Base-by-base conservation (phyloP, 2,888 invertebrate genomes). In the Liopterus haemorrhoidalis region DNA sequence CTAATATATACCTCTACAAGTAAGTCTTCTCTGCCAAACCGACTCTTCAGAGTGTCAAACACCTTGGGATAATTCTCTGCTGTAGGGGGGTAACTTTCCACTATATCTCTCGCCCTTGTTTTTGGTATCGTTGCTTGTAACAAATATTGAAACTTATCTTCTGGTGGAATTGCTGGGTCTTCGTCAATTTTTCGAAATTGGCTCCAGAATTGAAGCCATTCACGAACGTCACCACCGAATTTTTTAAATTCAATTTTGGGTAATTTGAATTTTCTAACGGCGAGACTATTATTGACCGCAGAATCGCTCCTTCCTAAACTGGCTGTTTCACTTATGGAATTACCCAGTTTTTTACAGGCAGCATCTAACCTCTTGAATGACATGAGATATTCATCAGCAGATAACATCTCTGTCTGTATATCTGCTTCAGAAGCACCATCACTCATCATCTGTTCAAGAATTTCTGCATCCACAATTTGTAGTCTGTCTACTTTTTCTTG, bases 1-100 rank as follows among this genome's bases (percentile, higher is more conserved):
- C 59, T 35, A 1, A 59, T 54, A 42, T 60, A 58, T n/a, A 58
- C 55, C 37, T 61, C 61, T 11, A 60, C 51, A 16, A 57, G 50
- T 9, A 61, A 31, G 20, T 59, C 58, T 12, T 59, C 55, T 31
- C 54, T 49, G 14, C 58, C 58, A 45, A 62, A 61, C 25, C 59
- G 45, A 37, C 48, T 52, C 50, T 53, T 54, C 27, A 56, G 46
- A 42, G 49, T 41, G 16, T 55, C 49, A 11, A 54, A 48, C 3
- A 49, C 46, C 21, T 52, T 50, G 3, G 14, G 9, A 42, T 55
- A 58, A 41, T 56, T 56, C 33, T 49, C 49, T 11, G 37, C 41
- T 8, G 24, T 44, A 6, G 50, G 35, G 5, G 53, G 51, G 43
- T 46, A 55, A 44, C 52, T 57, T 25, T 50, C 52, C 8, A 54